Conservation (phyloP, 2,113 vertebrate species). For the Echinops telfairi region DNA sequence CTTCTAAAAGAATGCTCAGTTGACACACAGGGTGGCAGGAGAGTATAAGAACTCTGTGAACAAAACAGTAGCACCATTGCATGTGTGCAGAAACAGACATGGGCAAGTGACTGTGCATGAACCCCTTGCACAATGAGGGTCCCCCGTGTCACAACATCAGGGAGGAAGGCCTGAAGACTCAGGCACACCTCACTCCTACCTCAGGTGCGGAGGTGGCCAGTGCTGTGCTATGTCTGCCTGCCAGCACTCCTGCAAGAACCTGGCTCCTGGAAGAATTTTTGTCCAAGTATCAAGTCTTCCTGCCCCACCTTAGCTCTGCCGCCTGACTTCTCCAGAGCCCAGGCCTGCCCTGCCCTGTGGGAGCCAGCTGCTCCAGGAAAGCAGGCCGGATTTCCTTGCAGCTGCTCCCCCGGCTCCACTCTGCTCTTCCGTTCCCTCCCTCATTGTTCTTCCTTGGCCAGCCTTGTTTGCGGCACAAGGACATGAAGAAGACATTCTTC, state of each 20-base stretch:
- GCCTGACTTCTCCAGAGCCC: neutral
- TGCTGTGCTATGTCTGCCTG: neutral
- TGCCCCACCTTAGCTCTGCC: neutral
- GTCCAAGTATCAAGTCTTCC: neutral
- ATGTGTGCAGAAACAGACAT: neutral
- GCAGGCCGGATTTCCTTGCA: conserved; percentile 56
- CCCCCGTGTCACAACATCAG: neutral
- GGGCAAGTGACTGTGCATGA: neutral
- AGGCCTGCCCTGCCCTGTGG: too few relatives aligned
- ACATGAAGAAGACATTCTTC: conserved; percentile 88
- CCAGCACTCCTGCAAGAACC: too few relatives aligned
- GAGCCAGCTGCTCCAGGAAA: conserved; percentile 1
- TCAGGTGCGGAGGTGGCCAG: neutral
- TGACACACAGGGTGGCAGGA: neutral
- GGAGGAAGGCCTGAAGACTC: neutral
- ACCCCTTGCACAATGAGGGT: neutral
- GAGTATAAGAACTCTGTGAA: too few relatives aligned
- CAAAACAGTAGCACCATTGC: neutral
- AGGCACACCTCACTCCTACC: neutral
- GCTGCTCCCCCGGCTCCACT: conserved; percentile 36
- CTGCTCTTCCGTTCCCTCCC: neutral
- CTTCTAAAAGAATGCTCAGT: neutral
- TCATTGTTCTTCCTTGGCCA: conserved; percentile 82
- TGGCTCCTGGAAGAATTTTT: neutral
- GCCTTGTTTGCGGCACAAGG: conserved; percentile 87